phyloP scores from a whole-genome alignment of 2,888 invertebrate genomes.

The Bugula neritina region DNA sequence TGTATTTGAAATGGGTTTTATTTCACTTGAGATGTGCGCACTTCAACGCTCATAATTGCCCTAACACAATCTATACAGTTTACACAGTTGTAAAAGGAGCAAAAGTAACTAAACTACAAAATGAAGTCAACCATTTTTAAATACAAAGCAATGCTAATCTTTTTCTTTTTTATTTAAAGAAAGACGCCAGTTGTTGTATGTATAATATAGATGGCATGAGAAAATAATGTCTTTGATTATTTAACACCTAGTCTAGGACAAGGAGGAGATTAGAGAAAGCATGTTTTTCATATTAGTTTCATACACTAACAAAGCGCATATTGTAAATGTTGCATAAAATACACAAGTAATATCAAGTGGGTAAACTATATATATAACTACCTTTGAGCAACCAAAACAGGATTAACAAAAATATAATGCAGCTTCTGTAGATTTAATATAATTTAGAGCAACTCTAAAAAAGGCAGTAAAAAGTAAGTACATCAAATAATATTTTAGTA shows the following conservation, averaged over 20 bases:
- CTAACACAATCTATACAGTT: constrained; percentile 4
- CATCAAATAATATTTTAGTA: no score
- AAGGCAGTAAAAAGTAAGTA: no score
- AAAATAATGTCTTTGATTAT: constrained; percentile 21
- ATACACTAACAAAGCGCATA: neutral
- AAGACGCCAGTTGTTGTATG: constrained; percentile 24
- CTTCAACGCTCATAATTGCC: constrained; percentile 3
- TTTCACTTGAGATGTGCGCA: constrained; percentile 20
- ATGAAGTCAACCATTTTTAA: constrained; percentile 24
- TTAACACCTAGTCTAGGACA: neutral
- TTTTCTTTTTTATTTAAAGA: constrained; percentile 26
- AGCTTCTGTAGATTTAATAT: neutral
- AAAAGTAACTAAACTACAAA: constrained; percentile 22
- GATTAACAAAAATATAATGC: neutral
- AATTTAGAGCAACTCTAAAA: no score
- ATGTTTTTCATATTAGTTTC: neutral
- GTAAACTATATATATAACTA: neutral
- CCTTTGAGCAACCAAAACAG: constrained; percentile 3
- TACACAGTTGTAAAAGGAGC: constrained; percentile 25
- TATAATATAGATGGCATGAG: constrained; percentile 7
- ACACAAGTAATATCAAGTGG: neutral
- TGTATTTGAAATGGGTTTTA: constrained; percentile 22
- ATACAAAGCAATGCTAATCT: constrained; percentile 25
- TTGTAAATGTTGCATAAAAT: neutral
- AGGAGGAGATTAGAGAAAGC: neutral